Evolutionary conservation across 2,113 vertebrate species (phyloP).

Genomic region (Trochalopteron elliotii): DNA sequence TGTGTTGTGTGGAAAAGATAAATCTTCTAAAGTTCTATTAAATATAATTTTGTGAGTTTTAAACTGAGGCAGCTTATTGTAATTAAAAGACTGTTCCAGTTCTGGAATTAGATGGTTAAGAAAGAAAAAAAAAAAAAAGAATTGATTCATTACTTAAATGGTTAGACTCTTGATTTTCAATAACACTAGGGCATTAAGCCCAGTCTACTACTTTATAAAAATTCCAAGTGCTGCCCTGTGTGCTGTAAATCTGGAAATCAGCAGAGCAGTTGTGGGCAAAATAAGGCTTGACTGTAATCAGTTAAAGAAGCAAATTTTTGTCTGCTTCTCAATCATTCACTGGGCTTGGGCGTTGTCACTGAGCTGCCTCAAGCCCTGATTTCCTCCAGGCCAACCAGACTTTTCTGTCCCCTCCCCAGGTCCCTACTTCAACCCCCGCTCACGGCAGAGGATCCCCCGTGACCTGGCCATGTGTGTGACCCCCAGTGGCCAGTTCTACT

Average conservation of each 20-base stretch:
- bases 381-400: background rate
- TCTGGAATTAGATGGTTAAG: background rate
- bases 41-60: background rate
- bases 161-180: background rate
- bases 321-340: background rate
- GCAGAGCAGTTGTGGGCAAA: background rate
- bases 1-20: background rate
- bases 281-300: background rate
- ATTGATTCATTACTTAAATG: background rate
- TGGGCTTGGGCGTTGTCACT: background rate
- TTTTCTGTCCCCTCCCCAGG: constrained; percentile 72
- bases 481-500: constrained; percentile 98
- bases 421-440: constrained; percentile 94
- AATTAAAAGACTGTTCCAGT: background rate
- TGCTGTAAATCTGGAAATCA: background rate
- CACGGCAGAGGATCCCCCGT: constrained; percentile 92
- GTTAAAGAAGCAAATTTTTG: background rate
- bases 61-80: background rate
- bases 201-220: background rate
- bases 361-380: background rate
- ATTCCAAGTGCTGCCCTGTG: background rate
- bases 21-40: background rate
- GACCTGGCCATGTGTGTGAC: constrained; percentile 98
- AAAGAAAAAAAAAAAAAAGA: background rate
- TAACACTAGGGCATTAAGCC: background rate